These are phyloP conservation scores for Saccostrea glomerata DNA, from an alignment of 1,140 invertebrate species.

Conservation along the genomic window DNA sequence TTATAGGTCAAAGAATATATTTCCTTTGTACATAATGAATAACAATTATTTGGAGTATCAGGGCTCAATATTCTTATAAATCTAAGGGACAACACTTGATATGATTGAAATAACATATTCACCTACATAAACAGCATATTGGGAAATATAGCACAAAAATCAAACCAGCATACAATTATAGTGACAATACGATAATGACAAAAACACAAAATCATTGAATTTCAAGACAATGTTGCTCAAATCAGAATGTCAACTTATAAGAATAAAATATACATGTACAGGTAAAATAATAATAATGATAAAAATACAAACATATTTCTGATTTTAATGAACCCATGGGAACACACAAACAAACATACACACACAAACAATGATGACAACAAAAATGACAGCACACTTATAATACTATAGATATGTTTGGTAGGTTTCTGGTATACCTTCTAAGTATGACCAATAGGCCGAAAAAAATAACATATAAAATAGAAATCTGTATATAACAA, in stretches of 20 bases:
- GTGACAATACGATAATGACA: background rate
- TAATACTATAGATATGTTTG: constrained; percentile 36
- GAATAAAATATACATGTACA: background rate
- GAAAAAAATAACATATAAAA: constrained; percentile 1
- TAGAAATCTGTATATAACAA: constrained; percentile 34
- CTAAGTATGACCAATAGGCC: constrained; percentile 35
- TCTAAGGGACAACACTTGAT: background rate
- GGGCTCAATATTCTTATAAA: background rate
- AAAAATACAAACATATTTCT: background rate
- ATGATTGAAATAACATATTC: background rate
- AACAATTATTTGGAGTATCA: background rate
- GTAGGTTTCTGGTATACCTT: constrained; percentile 34
- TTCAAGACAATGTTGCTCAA: too few species aligned
- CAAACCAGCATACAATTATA: background rate
- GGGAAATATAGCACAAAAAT: background rate
- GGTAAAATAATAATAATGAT: background rate
- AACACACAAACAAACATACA: background rate
- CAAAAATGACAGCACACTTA: background rate
- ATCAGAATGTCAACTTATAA: background rate
- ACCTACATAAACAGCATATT: background rate
- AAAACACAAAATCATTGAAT: too few species aligned
- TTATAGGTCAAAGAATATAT: background rate
- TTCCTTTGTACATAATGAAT: background rate
- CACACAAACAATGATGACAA: background rate
- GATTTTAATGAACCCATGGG: background rate